Percentiles rank a stretch among this genome's conserved stretches.
Evolutionary conservation across 1,140 invertebrate species (phyloP).

Genomic region (Drosophila nannoptera): DNA sequence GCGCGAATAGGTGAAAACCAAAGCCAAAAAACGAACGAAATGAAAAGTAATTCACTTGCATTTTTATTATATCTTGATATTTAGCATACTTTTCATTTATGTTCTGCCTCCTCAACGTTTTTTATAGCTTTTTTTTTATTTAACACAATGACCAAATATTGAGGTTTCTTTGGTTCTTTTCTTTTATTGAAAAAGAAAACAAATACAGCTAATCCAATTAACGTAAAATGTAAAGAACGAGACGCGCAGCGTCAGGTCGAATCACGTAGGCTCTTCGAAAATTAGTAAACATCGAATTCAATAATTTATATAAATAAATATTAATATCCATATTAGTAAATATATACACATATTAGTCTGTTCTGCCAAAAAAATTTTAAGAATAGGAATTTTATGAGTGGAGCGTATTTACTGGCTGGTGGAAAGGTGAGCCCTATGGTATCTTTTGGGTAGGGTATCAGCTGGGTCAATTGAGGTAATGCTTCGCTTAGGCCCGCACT

Average conservation of each 20-base stretch:
- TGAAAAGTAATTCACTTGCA: constrained; percentile 47
- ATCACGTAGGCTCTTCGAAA: background rate
- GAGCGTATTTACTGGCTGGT: no score
- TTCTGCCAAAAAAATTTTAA: no score
- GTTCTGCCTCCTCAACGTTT: background rate
- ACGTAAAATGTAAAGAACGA: constrained; percentile 56
- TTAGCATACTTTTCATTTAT: constrained; percentile 36
- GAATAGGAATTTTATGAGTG: no score
- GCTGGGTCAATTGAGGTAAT: constrained; percentile 16
- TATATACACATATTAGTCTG: no score
- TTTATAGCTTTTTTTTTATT: constrained; percentile 11
- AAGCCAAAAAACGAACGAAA: constrained; percentile 25
- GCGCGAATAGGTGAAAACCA: constrained; percentile 9
- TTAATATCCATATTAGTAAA: no score
- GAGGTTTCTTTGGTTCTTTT: constrained; percentile 51
- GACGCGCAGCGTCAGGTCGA: constrained; percentile 23
- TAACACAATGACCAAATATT: constrained; percentile 53
- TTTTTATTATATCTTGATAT: constrained; percentile 41
- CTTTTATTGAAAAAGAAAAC: constrained; percentile 53
- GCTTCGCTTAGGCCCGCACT: constrained; percentile 28
- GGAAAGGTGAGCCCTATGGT: background rate
- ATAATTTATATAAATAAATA: no score
- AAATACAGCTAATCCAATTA: constrained; percentile 71
- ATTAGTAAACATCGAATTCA: no score
- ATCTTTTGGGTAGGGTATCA: background rate